Evolutionary conservation across 2,113 vertebrate genomes (phyloP).

Genomic region (mouse (Mus musculus)): DNA sequence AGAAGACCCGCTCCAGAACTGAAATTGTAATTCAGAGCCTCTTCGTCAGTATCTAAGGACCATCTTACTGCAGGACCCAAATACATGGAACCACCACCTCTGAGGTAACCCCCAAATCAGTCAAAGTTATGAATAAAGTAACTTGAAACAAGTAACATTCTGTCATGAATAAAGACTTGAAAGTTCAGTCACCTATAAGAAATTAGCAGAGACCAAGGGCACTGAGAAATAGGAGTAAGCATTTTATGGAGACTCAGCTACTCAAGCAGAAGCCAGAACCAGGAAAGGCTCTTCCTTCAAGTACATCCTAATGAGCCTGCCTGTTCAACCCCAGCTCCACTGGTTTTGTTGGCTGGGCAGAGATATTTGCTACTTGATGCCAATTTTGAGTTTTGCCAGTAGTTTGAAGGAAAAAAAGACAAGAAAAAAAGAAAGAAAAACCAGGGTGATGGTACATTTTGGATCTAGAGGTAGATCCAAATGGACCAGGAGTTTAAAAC

Average conservation of each 20-base stretch:
- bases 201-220: conserved; percentile 1
- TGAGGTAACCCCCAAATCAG: neutral
- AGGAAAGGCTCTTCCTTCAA: neutral
- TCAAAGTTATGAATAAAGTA: neutral
- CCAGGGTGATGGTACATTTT: neutral
- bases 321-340: conserved; percentile 17
- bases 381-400: conserved; percentile 47
- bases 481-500: neutral
- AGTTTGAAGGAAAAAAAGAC: conserved; percentile 56
- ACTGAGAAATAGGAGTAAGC: neutral
- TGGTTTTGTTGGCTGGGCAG: neutral
- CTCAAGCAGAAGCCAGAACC: conserved; percentile 1
- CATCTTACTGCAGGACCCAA: neutral
- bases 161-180: neutral
- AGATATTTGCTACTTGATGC: conserved; percentile 44
- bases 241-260: neutral
- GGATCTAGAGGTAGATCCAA: neutral
- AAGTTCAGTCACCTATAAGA: conserved; percentile 28
- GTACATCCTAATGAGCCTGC: neutral
- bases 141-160: neutral
- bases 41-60: neutral
- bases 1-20: neutral
- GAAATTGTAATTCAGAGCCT: neutral
- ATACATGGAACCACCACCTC: neutral
- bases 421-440: neutral